Conservation (phyloP, 2,113 vertebrate species). For the Rhinolophus sinicus region DNA sequence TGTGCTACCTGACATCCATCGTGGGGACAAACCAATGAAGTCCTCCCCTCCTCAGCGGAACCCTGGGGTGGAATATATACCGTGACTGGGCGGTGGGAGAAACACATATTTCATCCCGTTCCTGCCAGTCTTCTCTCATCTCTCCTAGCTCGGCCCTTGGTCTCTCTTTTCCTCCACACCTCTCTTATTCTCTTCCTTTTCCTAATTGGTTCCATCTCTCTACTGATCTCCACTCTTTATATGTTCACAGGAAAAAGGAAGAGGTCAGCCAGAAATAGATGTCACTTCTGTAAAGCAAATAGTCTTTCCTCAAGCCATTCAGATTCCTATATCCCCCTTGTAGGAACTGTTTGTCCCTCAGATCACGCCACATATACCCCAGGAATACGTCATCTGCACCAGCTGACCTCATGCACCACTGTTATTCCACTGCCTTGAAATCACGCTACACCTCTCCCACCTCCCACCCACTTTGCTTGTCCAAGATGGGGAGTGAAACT, state of each 20-base stretch:
- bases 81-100: rapidly evolving
- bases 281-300: neutral
- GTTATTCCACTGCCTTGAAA: neutral
- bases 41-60: neutral
- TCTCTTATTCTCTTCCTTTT: neutral
- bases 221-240: neutral
- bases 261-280: neutral
- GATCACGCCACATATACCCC: neutral
- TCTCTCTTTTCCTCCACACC: too few relatives aligned
- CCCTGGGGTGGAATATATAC: neutral
- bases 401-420: neutral
- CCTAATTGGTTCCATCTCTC: neutral
- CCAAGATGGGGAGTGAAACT: neutral
- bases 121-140: neutral
- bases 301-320: neutral
- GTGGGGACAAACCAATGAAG: neutral
- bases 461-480: neutral
- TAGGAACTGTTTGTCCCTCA: neutral
- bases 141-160: neutral
- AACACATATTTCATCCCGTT: neutral
- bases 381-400: neutral
- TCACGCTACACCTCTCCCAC: neutral
- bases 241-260: neutral
- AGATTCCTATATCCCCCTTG: neutral
- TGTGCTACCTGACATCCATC: neutral